These are phyloP conservation scores for Stomatorhinus ivindoensis DNA, from an alignment of 2,113 vertebrate species.

Conservation along the genomic window DNA sequence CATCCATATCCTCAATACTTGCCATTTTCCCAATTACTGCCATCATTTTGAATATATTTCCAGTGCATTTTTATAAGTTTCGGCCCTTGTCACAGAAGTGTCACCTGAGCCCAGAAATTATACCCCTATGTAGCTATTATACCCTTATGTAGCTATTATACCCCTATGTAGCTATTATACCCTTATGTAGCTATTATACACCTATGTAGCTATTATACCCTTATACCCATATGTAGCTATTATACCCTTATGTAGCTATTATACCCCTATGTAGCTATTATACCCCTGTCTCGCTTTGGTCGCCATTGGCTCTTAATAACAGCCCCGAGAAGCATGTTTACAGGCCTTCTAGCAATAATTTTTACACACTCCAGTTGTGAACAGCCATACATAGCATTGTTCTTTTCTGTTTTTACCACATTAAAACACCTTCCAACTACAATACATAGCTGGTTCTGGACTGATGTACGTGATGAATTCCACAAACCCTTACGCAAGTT, in stretches of 20 bases:
- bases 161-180: background rate
- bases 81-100: background rate
- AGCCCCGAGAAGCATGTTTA: background rate
- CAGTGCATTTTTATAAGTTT: background rate
- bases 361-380: background rate
- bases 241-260: too few relatives aligned
- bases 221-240: too few relatives aligned
- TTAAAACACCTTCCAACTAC: background rate
- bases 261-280: background rate
- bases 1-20: background rate
- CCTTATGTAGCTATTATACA: too few relatives aligned
- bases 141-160: background rate
- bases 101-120: background rate
- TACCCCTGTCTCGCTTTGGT: background rate
- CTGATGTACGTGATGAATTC: background rate
- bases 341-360: background rate
- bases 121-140: background rate
- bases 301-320: background rate
- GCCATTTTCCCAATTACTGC: background rate
- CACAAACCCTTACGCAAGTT: background rate
- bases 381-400: background rate
- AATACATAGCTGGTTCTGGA: background rate
- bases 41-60: background rate
- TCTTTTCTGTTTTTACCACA: background rate
- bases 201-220: background rate